Base-by-base conservation (phyloP, 2,888 invertebrate species). In the Venusia cambrica region DNA sequence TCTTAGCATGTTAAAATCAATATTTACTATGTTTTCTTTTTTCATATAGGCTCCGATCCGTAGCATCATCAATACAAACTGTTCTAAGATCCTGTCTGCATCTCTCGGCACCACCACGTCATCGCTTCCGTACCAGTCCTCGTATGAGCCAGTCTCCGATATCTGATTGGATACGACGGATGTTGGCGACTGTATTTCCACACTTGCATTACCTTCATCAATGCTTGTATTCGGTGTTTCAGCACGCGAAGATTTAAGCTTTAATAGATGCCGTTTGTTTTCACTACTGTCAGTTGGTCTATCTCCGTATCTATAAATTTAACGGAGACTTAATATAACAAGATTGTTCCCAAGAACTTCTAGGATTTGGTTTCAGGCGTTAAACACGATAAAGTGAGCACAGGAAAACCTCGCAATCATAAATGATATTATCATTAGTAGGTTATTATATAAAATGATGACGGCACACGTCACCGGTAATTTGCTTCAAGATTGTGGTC, bases 11-110 rank as follows among this genome's bases (percentile, higher is more conserved):
- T 58, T 42, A 36, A 60, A 38, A 52, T 54, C 55, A 2, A 47
- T 36, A 25, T 48, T 48, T 40, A 60, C 59, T 5, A 25, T 39
- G 9, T 56, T 62, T 30, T 71, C 66, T 32, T 57, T 71, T 20
- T 51, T 56, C 32, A 78, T 45, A 52, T 66, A 78, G n/a, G 56
- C 62, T 28, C 67, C 61, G 33, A 87, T 74, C 39, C 76, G 62
- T 36, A 87, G 50, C 47, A 81, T 51, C 85, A 87, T 85, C 7
- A 78, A 37, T 14, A 67, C 70, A 40, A 87, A 77, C 51, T 87
- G 87, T 56, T 87, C 87, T 28, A 80, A 47, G 48, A 87, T 76
- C 1, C 87, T 73, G 51, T 87, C 87, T 7, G 70, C 58, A 42
- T 75, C 74, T 2, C 83, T 73, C 15, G 84, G 83, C 32, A 78